Evolutionary conservation across 2,888 invertebrate genomes (phyloP), one percentile per base, ranked within the genome.

Genomic region (Rutpela maculata): DNA sequence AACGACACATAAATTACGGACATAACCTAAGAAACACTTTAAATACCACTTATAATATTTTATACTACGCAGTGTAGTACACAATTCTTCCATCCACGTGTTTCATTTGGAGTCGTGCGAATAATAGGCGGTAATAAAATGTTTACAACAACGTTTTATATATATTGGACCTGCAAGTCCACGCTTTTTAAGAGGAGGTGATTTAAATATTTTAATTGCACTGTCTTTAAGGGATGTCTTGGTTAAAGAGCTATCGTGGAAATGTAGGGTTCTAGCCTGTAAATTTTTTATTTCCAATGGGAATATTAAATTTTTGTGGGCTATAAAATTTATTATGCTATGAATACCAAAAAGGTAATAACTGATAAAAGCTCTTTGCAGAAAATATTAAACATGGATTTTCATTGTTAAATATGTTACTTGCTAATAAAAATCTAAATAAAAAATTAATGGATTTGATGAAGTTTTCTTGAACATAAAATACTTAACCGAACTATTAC

Each of bases 121-220:
- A 77, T 84, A 82, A 83, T 70, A 43, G 70, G 22, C 15, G 72
- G 74, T 73, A 75, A 79, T 85, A 85, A 85, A 85, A 84, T 84
- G 83, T 85, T 84, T 83, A 85, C 83, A 80, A 81, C 84, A 81
- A 78, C 65, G 80, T 76, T 78, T 83, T 82, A 70, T 81, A 81
- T 80, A 79, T 80, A 78, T 82, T 77, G 80, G 80, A 74, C 76
- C 73, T 67, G 76, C 77, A 82, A 81, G 78, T 77, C 81, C 82
- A 77, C 81, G 81, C 78, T 77, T 72, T 78, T 78, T 75, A 75
- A 75, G 78, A 78, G 68, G 81, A 82, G 84, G 83, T 84, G 85
- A 86, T 86, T 86, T 86, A 84, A 86, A 86, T 86, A 86, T 86
- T 86, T 86, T 86, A 86, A 86, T 86, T 86, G 84, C 85, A 62